Conservation (phyloP, 2,888 invertebrate genomes). For the Diploptera punctata region DNA sequence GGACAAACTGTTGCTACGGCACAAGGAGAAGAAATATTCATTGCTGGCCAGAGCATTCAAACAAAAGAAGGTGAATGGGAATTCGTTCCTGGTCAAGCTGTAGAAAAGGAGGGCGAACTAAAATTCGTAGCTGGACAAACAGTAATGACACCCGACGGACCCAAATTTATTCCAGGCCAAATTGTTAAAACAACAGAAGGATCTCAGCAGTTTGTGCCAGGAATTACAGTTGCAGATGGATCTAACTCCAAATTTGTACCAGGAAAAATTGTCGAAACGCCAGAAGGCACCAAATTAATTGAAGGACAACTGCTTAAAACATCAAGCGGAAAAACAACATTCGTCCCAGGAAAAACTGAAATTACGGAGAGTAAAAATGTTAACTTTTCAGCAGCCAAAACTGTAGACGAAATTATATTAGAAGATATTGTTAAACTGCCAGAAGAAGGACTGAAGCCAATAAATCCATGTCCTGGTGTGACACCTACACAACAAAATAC, state of each 20-base stretch:
- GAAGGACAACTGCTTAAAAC: slow-evolving; percentile 70
- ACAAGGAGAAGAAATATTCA: slow-evolving; percentile 63
- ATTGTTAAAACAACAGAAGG: slow-evolving; percentile 61
- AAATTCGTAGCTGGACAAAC: slow-evolving; percentile 71
- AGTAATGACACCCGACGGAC: slow-evolving; percentile 65
- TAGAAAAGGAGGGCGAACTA: slow-evolving; percentile 62
- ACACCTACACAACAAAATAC: slow-evolving; percentile 56
- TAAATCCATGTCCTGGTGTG: slow-evolving; percentile 61
- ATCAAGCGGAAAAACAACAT: slow-evolving; percentile 62
- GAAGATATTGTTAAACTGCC: slow-evolving; percentile 58
- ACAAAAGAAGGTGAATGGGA: slow-evolving; percentile 62
- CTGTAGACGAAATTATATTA: slow-evolving; percentile 63
- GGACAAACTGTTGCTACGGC: slow-evolving; percentile 61
- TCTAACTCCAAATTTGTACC: slow-evolving; percentile 61
- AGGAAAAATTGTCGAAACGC: slow-evolving; percentile 67
- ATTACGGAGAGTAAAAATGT: slow-evolving; percentile 54
- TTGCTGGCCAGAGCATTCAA: slow-evolving; percentile 68
- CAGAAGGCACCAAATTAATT: slow-evolving; percentile 68
- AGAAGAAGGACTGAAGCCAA: slow-evolving; percentile 59
- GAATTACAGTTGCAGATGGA: slow-evolving; percentile 60
- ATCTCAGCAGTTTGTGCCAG: slow-evolving; percentile 64
- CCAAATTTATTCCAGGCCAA: slow-evolving; percentile 71
- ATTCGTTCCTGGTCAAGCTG: slow-evolving; percentile 69
- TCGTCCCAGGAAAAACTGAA: slow-evolving; percentile 66
- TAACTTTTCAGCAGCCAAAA: slow-evolving; percentile 65